phyloP scores from a whole-genome alignment of 2,113 vertebrate species.

The Poicephalus meyeri region DNA sequence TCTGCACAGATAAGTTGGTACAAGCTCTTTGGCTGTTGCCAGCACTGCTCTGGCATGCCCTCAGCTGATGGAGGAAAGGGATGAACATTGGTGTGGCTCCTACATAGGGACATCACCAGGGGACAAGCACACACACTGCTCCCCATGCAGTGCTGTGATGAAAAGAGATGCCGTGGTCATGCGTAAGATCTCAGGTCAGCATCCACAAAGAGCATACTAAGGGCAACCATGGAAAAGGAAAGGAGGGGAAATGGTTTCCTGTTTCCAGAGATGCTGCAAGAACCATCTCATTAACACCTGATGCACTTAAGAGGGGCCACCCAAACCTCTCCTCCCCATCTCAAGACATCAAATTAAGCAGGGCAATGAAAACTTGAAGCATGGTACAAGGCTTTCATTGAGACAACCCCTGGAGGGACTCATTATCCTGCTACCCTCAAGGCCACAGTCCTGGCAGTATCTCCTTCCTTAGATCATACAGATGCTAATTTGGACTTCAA shows the following conservation, averaged over 20 bases:
- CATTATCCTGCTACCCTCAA: not conserved
- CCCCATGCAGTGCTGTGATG: fast-evolving
- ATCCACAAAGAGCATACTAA: not conserved
- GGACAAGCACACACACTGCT: not conserved
- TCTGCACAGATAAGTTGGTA: not conserved
- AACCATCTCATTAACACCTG: not conserved
- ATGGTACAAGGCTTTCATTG: not conserved
- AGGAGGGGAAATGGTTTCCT: not conserved
- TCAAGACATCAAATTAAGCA: not conserved
- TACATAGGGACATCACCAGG: not conserved
- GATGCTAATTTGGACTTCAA: slow-evolving; percentile 7
- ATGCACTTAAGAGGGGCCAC: not conserved
- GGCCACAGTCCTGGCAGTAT: fast-evolving
- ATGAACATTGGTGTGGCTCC: not conserved
- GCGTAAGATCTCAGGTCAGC: not conserved
- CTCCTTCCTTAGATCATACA: not conserved
- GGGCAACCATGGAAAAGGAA: not conserved
- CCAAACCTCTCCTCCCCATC: not conserved
- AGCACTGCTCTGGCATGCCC: not conserved
- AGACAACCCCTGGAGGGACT: not conserved
- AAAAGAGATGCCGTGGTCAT: not conserved
- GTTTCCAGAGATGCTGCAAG: not conserved
- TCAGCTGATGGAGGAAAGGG: not conserved
- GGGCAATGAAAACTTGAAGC: not conserved
- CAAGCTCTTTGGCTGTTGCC: not conserved